Base-by-base conservation (phyloP, 2,113 vertebrate genomes). In the Baryphthengus martii region DNA sequence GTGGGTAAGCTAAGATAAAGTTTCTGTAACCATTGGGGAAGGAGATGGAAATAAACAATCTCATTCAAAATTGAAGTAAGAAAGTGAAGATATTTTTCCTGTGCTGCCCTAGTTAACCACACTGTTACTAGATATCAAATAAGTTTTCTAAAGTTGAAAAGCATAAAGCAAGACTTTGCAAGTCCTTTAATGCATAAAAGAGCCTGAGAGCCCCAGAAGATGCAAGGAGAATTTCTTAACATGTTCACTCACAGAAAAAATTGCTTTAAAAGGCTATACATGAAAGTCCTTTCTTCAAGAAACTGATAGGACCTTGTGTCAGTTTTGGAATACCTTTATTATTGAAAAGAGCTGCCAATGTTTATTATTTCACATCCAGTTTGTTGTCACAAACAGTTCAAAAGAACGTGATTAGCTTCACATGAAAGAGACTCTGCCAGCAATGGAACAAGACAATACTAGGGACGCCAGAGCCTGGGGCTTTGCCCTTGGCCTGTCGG, bases 371-470 rank as follows among this genome's bases (percentile, higher is more conserved):
- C 74, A 80, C 39, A 74, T 66, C 37, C 76, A 93, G 58, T 80
- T 83, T 94, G 84, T 95, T 94, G 76, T 47, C 87, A 93, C 80
- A 94, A 96, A 90, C 92, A 93, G 81, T 75, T 94, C 75, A 83
- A 88, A 95, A 86, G 77, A 83, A 81, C 28, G 37, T 39, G 74
- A 96, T 95, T 94, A 85, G 42, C 50, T 80, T 86, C 76, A 93
- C 77, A 72, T 92, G 65, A 92, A 94, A 94, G 81, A 84, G 61
- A 39, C 59, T 63, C 53, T 29, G 72, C 42, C 90, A 56, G 29
- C 53, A 29, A 87, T 29, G 65, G 53, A 92, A 89, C 76, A 70
- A n/a, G 15, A 49, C 67, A 55, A 45, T 9, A 1, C 26, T 88
- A 71, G 67, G 49, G 40, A 45, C n/a, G 23, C 58, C 79, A 88